Evolutionary conservation across 2,113 vertebrate genomes (phyloP).

Genomic region (zebrafish (Danio rerio)): GRCz12tu NC_133185.1:18450001-18450500

Average conservation of each 20-base stretch:
- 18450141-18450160: too few species aligned
- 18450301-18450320: slow-evolving; percentile 75
- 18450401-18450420: too few species aligned
- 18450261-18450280: slow-evolving; percentile 77
- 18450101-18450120: not conserved
- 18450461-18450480: too few species aligned
- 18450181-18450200: not conserved
- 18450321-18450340: too few species aligned
- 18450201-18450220: slow-evolving; percentile 62
- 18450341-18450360: too few species aligned
- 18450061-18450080: not conserved
- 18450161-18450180: not conserved
- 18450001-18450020: not conserved
- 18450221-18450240: slow-evolving; percentile 99
- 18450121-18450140: not conserved
- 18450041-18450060: not conserved
- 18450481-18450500: too few species aligned
- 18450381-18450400: too few species aligned
- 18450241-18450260: slow-evolving; percentile 91
- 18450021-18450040: not conserved
- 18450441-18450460: too few species aligned
- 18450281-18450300: slow-evolving; percentile 54
- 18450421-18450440: too few species aligned
- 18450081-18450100: not conserved
- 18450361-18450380: too few species aligned